Conservation (phyloP, 1,140 invertebrate genomes). For the Leptinotarsa lineolata region DNA sequence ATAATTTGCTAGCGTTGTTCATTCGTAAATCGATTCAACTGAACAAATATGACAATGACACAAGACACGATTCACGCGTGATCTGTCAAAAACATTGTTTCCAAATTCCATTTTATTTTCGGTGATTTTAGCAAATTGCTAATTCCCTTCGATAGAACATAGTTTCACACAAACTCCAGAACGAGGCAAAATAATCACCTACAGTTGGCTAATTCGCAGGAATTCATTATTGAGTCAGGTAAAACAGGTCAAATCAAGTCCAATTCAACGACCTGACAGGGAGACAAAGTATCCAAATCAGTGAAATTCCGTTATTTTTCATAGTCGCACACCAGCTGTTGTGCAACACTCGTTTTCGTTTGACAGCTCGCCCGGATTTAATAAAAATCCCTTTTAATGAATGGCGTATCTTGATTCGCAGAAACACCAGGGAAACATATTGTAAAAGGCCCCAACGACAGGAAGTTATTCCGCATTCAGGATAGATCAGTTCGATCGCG, state of each 20-base stretch:
- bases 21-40: too few relatives aligned
- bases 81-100: too few relatives aligned
- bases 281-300: neutral
- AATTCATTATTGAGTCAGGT: neutral
- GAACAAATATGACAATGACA: too few relatives aligned
- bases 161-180: too few relatives aligned
- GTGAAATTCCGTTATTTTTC: slow-evolving; percentile 4
- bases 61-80: too few relatives aligned
- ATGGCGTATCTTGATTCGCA: slow-evolving; percentile 5
- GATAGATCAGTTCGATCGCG: neutral
- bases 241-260: neutral
- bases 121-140: too few relatives aligned
- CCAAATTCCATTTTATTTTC: too few relatives aligned
- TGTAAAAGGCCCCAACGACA: neutral
- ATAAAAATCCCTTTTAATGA: slow-evolving; percentile 8
- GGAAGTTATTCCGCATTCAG: slow-evolving; percentile 5
- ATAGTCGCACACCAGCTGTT: neutral
- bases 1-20: too few relatives aligned
- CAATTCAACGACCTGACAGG: neutral
- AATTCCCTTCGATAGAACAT: too few relatives aligned
- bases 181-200: neutral
- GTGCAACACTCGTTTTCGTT: neutral
- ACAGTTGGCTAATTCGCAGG: neutral
- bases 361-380: neutral
- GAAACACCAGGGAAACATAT: neutral